Percentiles rank a stretch among this genome's conserved stretches.
These are phyloP conservation scores for Bubo blakistoni DNA, from an alignment of 2,113 vertebrate genomes.

Conservation along the genomic window DNA sequence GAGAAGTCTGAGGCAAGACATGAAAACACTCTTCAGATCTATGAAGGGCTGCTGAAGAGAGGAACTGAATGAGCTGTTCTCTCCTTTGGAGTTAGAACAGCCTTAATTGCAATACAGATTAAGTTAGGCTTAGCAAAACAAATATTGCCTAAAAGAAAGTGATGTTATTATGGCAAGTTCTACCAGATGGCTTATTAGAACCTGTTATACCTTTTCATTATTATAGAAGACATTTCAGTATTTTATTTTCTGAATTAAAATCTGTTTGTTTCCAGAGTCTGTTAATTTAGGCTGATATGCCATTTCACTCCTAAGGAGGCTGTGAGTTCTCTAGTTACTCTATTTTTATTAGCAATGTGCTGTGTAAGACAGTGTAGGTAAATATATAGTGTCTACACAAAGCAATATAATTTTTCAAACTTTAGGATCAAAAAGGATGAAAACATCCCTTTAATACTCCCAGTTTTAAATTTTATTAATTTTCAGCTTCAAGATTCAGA, in stretches of 20 bases:
- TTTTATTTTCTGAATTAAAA: not conserved
- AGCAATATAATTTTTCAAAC: not conserved
- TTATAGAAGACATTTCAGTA: not conserved
- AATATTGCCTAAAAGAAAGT: not conserved
- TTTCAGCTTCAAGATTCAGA: not conserved
- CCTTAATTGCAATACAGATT: not conserved
- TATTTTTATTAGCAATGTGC: not conserved
- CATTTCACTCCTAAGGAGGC: not conserved
- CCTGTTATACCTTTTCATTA: not conserved
- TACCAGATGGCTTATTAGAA: not conserved
- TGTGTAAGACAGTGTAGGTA: not conserved
- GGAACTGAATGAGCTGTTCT: not conserved
- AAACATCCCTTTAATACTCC: not conserved
- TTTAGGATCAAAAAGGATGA: not conserved
- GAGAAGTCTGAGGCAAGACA: not conserved
- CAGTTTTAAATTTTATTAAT: not conserved
- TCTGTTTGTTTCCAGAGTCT: not conserved
- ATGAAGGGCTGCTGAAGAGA: not conserved
- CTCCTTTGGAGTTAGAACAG: not conserved
- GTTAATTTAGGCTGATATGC: not conserved
- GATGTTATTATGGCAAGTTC: not conserved
- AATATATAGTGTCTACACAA: not conserved
- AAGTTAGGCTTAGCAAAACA: not conserved
- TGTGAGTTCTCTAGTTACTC: not conserved
- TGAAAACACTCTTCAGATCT: not conserved